Evolutionary conservation across 2,113 vertebrate species (phyloP).

Genomic region (Pelodiscus sinensis): DNA sequence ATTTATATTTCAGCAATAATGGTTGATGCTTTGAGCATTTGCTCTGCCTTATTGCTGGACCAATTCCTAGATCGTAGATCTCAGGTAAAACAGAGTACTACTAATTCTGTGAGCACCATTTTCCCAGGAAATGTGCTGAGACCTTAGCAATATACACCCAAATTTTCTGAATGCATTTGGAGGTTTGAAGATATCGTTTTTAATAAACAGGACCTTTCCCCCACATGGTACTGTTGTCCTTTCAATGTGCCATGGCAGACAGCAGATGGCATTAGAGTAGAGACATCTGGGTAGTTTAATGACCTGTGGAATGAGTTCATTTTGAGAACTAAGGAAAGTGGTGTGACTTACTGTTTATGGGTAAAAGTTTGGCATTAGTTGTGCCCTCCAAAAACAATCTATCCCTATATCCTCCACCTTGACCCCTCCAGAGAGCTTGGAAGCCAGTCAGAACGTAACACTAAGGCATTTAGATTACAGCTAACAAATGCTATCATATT

Average conservation of each 20-base stretch:
- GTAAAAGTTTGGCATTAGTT: neutral
- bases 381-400: neutral
- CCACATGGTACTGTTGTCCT: neutral
- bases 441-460: neutral
- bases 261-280: neutral
- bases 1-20: neutral
- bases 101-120: neutral
- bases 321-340: neutral
- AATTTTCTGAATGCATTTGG: neutral
- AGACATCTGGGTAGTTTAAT: neutral
- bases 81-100: neutral
- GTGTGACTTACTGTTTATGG: neutral
- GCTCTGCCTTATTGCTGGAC: neutral
- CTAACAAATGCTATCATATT: neutral
- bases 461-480: neutral
- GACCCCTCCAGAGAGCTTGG: neutral
- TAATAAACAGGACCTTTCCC: neutral
- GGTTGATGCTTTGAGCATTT: neutral
- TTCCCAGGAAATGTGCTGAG: neutral
- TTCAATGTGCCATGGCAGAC: neutral
- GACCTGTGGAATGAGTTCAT: neutral
- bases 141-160: neutral
- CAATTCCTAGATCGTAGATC: neutral
- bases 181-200: neutral
- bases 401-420: neutral